A percentile compares a stretch with the other conserved stretches of the same genome.
Evolutionary conservation across 2,113 vertebrate species (phyloP).

Genomic region (Loxodonta africana): DNA sequence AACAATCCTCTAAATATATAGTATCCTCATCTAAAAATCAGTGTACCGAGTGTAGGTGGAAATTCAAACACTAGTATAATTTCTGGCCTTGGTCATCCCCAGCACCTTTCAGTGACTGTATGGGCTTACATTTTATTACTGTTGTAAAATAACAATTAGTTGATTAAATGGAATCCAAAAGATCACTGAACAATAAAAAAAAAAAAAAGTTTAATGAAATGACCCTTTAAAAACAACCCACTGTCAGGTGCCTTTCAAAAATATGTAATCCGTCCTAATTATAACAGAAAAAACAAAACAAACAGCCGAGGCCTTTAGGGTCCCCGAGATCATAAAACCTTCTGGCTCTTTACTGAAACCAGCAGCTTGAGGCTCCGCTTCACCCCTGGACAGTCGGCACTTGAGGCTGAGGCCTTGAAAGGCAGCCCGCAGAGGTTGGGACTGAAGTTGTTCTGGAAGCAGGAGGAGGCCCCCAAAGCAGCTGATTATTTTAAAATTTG

Average conservation of each 20-base stretch:
- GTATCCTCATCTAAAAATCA: slow-evolving; percentile 40
- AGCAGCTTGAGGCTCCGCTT: slow-evolving; percentile 16
- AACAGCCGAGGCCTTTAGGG: slow-evolving; percentile 60
- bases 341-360: slow-evolving; percentile 58
- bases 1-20: neutral
- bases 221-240: slow-evolving; percentile 61
- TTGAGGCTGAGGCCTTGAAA: slow-evolving; percentile 58
- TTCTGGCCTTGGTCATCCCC: slow-evolving; percentile 29
- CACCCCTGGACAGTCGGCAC: slow-evolving; percentile 13
- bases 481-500: slow-evolving; percentile 81
- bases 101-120: neutral
- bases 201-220: slow-evolving; percentile 55
- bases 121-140: slow-evolving; percentile 38
- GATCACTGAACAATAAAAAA: slow-evolving; percentile 12
- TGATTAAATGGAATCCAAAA: slow-evolving; percentile 61
- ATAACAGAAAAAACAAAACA: slow-evolving; percentile 64
- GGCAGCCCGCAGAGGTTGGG: neutral
- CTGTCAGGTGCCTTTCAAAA: slow-evolving; percentile 64
- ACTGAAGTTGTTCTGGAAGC: slow-evolving; percentile 70
- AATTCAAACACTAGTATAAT: slow-evolving; percentile 22
- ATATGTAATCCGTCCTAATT: slow-evolving; percentile 57
- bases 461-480: slow-evolving; percentile 76
- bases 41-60: neutral
- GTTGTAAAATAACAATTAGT: slow-evolving; percentile 58
- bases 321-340: slow-evolving; percentile 64